A percentile compares a stretch with the other conserved stretches of the same genome.
Conservation (phyloP, 2,113 vertebrate species). For the Pavo muticus region DNA sequence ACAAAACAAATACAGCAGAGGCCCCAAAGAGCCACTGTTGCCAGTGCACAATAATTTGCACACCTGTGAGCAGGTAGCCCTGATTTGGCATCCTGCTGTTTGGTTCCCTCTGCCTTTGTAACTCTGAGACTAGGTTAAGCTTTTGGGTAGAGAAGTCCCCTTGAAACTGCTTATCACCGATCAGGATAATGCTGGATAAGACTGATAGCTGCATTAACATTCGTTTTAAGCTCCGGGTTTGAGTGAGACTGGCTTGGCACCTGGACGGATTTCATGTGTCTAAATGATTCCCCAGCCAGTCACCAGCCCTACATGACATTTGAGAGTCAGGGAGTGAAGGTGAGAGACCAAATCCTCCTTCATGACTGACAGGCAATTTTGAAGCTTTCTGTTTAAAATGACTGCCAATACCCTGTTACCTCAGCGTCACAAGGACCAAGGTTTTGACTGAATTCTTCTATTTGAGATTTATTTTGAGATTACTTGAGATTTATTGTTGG, state of each 20-base stretch:
- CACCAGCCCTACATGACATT: background rate
- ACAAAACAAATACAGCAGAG: background rate
- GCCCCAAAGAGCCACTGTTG: rapidly evolving
- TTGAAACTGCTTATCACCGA: background rate
- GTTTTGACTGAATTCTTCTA: background rate
- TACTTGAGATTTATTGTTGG: conserved; percentile 25
- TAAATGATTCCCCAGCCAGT: background rate
- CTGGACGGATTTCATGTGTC: background rate
- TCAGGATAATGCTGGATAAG: background rate
- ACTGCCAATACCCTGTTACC: background rate
- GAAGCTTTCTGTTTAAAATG: background rate
- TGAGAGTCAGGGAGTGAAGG: background rate
- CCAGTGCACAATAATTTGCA: background rate
- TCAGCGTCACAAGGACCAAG: background rate
- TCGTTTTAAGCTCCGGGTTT: background rate
- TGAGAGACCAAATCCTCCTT: background rate
- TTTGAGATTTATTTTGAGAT: conserved; percentile 6
- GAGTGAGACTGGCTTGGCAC: background rate
- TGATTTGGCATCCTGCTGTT: background rate
- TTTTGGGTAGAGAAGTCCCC: background rate
- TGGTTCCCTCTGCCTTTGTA: background rate
- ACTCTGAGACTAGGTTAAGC: background rate
- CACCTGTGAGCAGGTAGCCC: too few species aligned
- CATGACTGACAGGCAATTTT: background rate
- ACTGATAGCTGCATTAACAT: conserved; percentile 2